A percentile compares a stretch with the other conserved stretches of the same genome.
phyloP scores from a whole-genome alignment of 2,797 vertebrate species.

The Sebastes aleutianus region DNA sequence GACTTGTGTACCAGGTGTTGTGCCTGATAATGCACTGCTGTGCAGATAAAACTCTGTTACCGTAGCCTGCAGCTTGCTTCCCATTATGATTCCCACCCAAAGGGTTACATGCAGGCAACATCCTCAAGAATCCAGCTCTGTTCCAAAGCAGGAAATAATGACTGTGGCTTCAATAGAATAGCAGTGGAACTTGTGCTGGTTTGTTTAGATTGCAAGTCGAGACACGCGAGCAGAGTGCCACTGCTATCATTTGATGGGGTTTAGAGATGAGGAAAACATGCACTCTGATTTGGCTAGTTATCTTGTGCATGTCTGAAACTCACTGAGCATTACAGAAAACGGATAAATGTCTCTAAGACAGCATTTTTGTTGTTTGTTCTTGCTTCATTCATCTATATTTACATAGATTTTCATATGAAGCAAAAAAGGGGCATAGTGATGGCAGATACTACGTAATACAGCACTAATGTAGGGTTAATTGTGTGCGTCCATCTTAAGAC shows the following conservation, averaged over 20 bases:
- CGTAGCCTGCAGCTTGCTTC: constrained; percentile 60
- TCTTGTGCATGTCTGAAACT: constrained; percentile 15
- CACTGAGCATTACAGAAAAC: neutral
- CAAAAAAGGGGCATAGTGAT: neutral
- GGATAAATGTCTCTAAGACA: neutral
- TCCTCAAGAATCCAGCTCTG: constrained; percentile 74
- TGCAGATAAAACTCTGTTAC: constrained; percentile 58
- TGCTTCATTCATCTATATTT: neutral
- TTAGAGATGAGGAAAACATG: constrained; percentile 33
- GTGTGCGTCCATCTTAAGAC: neutral
- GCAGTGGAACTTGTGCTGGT: constrained; percentile 62
- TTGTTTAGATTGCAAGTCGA: constrained; percentile 69
- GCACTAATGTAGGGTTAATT: neutral
- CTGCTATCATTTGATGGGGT: constrained; percentile 44
- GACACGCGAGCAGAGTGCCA: constrained; percentile 54
- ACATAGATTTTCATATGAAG: neutral
- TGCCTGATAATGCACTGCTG: constrained; percentile 54
- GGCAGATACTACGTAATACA: neutral
- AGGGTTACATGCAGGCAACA: constrained; percentile 66
- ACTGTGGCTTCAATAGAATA: constrained; percentile 59
- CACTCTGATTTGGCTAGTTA: constrained; percentile 1
- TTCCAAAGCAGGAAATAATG: constrained; percentile 77
- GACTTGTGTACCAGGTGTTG: constrained; percentile 59
- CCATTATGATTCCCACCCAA: constrained; percentile 71
- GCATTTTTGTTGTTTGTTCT: neutral